phyloP scores from a whole-genome alignment of 2,888 invertebrate genomes.

The Amorpha juglandis region DNA sequence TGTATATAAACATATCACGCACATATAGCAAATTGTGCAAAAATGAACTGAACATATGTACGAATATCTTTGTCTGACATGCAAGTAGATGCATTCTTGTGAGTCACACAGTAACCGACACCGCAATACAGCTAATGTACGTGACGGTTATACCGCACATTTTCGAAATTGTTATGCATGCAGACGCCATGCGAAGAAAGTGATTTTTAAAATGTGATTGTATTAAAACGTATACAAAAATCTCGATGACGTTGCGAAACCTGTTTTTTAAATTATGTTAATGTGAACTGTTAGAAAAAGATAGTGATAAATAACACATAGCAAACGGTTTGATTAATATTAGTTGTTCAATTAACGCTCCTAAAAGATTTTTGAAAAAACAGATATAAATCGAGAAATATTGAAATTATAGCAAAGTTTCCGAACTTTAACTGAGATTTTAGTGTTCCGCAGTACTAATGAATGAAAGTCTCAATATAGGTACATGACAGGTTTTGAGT shows the following conservation, averaged over 20 bases:
- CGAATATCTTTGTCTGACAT: neutral
- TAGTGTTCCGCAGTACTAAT: neutral
- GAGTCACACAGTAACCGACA: neutral
- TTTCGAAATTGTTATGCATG: constrained; percentile 10
- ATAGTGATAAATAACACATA: no score
- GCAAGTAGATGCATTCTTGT: neutral
- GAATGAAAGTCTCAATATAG: neutral
- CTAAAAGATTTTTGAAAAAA: no score
- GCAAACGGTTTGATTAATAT: no score
- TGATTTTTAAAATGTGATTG: constrained; percentile 29
- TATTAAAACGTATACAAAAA: constrained; percentile 23
- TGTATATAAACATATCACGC: no score
- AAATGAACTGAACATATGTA: neutral
- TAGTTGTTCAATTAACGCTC: no score
- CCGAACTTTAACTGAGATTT: neutral
- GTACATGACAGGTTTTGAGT: no score
- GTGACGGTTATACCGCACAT: constrained; percentile 15
- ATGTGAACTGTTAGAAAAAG: neutral
- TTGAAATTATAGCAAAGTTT: neutral
- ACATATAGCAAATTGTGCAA: no score
- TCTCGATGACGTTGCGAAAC: constrained; percentile 35
- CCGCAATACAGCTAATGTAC: neutral
- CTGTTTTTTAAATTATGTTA: constrained; percentile 46
- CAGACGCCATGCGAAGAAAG: constrained; percentile 27
- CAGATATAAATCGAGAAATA: neutral